A percentile compares a stretch with the other conserved stretches of the same genome.
These are phyloP conservation scores for Sitobion miscanthi DNA, from an alignment of 1,140 invertebrate species.

Conservation along the genomic window DNA sequence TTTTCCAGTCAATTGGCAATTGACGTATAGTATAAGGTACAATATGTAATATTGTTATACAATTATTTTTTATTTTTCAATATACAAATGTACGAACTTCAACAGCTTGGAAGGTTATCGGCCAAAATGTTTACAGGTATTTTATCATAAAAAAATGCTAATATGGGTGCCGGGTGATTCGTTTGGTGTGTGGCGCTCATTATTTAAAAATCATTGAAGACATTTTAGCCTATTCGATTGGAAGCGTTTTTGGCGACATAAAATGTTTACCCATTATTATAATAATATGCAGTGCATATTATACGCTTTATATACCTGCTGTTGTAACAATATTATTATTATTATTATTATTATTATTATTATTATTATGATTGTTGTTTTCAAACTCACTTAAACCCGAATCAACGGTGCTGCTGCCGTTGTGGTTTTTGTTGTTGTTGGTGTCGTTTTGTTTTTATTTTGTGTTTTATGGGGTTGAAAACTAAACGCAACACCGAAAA, in stretches of 20 bases:
- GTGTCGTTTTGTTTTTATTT: constrained; percentile 20
- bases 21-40: neutral
- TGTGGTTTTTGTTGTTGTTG: neutral
- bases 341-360: constrained; percentile 10
- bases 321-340: neutral
- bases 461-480: constrained; percentile 36
- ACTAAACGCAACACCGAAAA: neutral
- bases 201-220: too few relatives aligned
- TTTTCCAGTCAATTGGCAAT: neutral
- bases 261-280: neutral
- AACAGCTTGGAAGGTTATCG: too few relatives aligned
- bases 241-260: neutral
- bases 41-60: too few relatives aligned
- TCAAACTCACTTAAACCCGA: neutral
- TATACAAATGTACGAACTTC: too few relatives aligned
- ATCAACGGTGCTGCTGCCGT: neutral
- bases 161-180: too few relatives aligned
- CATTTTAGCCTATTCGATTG: neutral
- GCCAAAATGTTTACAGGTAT: too few relatives aligned
- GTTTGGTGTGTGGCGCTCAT: too few relatives aligned
- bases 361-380: constrained; percentile 3
- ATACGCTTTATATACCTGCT: neutral
- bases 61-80: too few relatives aligned
- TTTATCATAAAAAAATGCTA: too few relatives aligned
- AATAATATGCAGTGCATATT: neutral